These are phyloP conservation scores for Synanceia verrucosa DNA, from an alignment of 2,797 vertebrate species.

Conservation along the genomic window DNA sequence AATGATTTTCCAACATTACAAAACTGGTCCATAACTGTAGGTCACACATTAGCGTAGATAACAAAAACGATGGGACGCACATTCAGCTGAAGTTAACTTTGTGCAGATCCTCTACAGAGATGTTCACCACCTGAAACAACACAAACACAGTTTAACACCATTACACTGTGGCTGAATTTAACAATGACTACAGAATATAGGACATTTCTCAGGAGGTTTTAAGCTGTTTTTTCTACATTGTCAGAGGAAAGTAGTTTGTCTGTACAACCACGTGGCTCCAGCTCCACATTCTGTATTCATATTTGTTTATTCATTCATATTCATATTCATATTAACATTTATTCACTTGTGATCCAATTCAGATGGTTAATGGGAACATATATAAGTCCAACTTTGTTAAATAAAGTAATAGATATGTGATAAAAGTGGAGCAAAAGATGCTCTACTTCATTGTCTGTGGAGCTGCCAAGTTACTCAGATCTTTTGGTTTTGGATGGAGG, in stretches of 20 bases:
- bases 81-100: conserved; percentile 3
- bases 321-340: background rate
- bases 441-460: too few species aligned
- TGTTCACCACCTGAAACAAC: conserved; percentile 56
- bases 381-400: too few species aligned
- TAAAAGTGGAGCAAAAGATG: too few species aligned
- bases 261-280: too few species aligned
- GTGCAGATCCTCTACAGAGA: conserved; percentile 66
- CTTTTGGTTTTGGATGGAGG: too few species aligned
- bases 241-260: too few species aligned
- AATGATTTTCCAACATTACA: background rate
- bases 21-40: background rate
- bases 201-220: too few species aligned
- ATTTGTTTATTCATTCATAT: background rate
- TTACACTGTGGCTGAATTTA: background rate
- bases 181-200: background rate
- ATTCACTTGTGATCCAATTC: background rate
- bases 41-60: background rate
- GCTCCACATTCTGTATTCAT: too few species aligned
- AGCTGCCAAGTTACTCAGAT: too few species aligned
- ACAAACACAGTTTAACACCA: background rate
- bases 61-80: background rate
- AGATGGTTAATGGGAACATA: too few species aligned
- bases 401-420: too few species aligned
- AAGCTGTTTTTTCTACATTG: too few species aligned